Evolutionary conservation across 2,113 vertebrate genomes (phyloP).

Genomic region (Vidua macroura): DNA sequence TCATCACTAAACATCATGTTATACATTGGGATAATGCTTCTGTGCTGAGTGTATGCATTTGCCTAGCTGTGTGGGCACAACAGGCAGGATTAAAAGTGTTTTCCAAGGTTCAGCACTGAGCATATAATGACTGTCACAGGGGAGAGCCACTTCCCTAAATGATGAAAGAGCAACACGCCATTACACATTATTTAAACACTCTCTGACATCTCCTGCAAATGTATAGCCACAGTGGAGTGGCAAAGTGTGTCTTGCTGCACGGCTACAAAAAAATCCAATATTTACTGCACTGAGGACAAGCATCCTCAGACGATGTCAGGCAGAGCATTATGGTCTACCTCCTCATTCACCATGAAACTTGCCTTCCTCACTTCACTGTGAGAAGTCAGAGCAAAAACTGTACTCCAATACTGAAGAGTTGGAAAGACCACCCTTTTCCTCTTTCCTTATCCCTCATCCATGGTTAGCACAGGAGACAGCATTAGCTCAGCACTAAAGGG

Average conservation of each 20-base stretch:
- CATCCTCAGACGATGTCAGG: not conserved
- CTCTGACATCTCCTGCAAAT: conserved; percentile 36
- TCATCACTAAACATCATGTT: not conserved
- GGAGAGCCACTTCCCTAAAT: conserved; percentile 52
- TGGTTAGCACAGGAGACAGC: not conserved
- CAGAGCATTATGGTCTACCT: not conserved
- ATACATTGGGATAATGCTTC: not conserved
- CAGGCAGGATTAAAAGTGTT: conserved; percentile 47
- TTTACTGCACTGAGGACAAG: not conserved
- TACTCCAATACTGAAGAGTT: not conserved
- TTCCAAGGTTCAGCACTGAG: conserved; percentile 42
- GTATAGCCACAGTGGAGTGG: not conserved
- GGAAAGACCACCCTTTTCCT: not conserved
- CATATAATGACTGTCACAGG: conserved; percentile 62
- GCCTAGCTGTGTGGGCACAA: conserved; percentile 2
- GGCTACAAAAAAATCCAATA: not conserved
- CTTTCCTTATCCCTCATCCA: not conserved
- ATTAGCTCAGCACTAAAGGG: not conserved
- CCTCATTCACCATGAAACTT: not conserved
- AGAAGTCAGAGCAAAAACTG: not conserved
- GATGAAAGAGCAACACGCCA: conserved; percentile 50
- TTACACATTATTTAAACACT: conserved; percentile 56
- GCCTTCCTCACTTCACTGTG: not conserved
- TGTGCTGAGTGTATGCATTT: not conserved
- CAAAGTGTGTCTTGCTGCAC: not conserved